A percentile compares a stretch with the other conserved stretches of the same genome.
These are phyloP conservation scores for Podilymbus podiceps DNA, from an alignment of 2,113 vertebrate genomes.

Conservation along the genomic window DNA sequence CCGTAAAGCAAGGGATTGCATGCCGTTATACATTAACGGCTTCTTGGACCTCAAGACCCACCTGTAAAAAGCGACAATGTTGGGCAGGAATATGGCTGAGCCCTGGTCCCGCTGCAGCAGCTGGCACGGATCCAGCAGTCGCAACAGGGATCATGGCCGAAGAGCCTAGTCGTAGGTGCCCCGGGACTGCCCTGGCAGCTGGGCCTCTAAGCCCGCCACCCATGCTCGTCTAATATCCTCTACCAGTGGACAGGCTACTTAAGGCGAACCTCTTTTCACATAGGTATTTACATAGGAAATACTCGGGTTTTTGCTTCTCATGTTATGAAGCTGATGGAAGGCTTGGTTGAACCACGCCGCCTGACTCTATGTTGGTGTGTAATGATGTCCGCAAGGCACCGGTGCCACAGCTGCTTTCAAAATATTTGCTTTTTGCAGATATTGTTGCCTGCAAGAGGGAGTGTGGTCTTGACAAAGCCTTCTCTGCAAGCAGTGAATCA, in stretches of 20 bases:
- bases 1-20: neutral
- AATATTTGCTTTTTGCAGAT: neutral
- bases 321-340: accelerated
- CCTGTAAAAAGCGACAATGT: neutral
- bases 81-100: too few species aligned
- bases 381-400: neutral
- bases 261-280: neutral
- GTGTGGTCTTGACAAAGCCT: neutral
- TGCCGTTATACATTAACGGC: accelerated
- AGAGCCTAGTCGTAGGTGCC: neutral
- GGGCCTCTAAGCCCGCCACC: neutral
- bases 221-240: neutral
- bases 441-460: neutral
- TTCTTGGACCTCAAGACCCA: neutral
- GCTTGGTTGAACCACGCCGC: neutral
- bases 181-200: neutral
- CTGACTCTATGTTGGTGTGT: accelerated
- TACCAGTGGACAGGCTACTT: neutral
- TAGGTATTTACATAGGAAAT: neutral
- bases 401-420: neutral
- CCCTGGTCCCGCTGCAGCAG: too few species aligned
- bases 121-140: too few species aligned
- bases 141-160: neutral
- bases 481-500: neutral
- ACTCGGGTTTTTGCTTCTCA: accelerated